These are phyloP conservation scores for Calameuta filiformis DNA, from an alignment of 2,888 invertebrate species.

Conservation along the genomic window DNA sequence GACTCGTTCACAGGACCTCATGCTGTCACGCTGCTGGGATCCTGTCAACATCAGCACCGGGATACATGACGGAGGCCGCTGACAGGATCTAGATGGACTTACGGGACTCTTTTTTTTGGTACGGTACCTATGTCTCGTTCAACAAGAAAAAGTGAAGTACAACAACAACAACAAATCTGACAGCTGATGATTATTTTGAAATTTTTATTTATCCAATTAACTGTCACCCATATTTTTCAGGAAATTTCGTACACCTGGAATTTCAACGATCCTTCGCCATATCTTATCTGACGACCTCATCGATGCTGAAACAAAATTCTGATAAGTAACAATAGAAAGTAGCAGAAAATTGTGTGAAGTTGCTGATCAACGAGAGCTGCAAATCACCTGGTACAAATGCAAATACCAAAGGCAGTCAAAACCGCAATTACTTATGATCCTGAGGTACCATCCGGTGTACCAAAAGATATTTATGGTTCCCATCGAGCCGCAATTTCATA, in stretches of 20 bases:
- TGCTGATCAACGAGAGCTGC: neutral
- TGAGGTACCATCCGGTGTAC: constrained; percentile 16
- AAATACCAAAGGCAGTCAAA: constrained; percentile 3
- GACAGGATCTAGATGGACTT: neutral
- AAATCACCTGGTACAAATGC: neutral
- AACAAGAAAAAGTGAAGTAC: neutral
- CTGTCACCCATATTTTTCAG: neutral
- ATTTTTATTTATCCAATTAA: neutral
- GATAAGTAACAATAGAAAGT: neutral
- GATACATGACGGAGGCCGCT: constrained; percentile 18
- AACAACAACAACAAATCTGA: neutral
- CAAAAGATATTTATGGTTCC: neutral
- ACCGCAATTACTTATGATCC: constrained; percentile 28
- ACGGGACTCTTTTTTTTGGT: neutral
- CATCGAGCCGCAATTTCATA: constrained; percentile 6
- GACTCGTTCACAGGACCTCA: constrained; percentile 25
- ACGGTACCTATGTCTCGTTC: neutral
- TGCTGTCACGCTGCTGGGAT: constrained; percentile 32
- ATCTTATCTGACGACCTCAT: neutral
- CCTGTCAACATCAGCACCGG: constrained; percentile 40
- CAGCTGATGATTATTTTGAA: no score
- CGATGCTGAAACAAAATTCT: neutral
- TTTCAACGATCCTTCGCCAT: neutral
- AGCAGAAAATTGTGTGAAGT: neutral
- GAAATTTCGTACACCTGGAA: neutral